Conservation (phyloP, 2,797 vertebrate genomes). For the Pangasius sanitwongsei region DNA sequence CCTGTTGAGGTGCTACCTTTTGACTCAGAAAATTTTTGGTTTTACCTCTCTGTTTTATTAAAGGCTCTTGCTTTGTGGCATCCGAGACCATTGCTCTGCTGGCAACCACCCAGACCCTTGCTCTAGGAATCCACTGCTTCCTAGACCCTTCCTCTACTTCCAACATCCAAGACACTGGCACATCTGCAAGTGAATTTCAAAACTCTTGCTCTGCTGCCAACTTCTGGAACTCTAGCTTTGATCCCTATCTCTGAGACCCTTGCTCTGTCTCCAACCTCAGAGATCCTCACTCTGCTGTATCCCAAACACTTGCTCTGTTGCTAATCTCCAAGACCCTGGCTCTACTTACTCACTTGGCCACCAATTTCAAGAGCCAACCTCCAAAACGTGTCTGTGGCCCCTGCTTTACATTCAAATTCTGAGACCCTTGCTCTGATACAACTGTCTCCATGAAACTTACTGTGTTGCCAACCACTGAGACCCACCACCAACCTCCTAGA, state of each 20-base stretch:
- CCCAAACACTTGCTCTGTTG: neutral
- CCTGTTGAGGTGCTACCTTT: neutral
- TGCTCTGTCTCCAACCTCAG: neutral
- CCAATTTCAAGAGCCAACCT: neutral
- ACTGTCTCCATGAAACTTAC: neutral
- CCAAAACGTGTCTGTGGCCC: neutral
- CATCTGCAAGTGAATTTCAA: neutral
- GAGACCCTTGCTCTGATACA: neutral
- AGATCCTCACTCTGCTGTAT: neutral
- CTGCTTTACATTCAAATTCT: neutral
- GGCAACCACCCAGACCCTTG: neutral
- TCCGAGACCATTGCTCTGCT: neutral
- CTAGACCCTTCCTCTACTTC: neutral
- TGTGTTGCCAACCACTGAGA: neutral
- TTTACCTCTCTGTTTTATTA: neutral
- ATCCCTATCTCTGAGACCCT: neutral
- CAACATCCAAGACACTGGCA: neutral
- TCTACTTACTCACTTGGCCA: neutral
- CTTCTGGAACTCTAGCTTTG: neutral
- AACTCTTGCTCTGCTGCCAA: neutral
- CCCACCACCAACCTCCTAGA: neutral
- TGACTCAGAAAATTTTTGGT: neutral
- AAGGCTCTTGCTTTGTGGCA: neutral
- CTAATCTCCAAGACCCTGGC: neutral
- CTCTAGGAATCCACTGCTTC: neutral